Percentiles rank a stretch among this genome's conserved stretches.
Conservation (phyloP, 2,888 invertebrate genomes). For the Timema cristinae region DNA sequence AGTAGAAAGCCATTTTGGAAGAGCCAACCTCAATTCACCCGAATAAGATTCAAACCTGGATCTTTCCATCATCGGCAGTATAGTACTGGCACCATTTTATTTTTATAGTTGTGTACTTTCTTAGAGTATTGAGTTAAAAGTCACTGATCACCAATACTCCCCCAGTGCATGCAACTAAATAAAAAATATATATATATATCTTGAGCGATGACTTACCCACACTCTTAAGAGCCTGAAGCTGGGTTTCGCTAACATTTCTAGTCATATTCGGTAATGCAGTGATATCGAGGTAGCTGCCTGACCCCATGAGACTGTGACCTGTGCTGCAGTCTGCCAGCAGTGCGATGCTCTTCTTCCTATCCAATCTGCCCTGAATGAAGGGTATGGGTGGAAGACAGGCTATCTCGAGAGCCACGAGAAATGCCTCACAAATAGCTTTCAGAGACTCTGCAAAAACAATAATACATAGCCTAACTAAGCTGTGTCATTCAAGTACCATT, state of each 20-base stretch:
- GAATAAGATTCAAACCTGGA: too few species aligned
- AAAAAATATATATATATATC: constrained; percentile 8
- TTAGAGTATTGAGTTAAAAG: too few species aligned
- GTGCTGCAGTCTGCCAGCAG: constrained; percentile 43
- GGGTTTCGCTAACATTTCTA: constrained; percentile 85
- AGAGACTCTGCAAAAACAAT: constrained; percentile 69
- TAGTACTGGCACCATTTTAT: too few species aligned
- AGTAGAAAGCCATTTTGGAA: too few species aligned
- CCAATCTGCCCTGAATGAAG: constrained; percentile 65
- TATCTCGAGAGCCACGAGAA: constrained; percentile 75
- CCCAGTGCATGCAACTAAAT: background rate
- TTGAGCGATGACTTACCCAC: constrained; percentile 54
- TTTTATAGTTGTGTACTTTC: too few species aligned
- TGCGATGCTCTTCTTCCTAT: constrained; percentile 60
- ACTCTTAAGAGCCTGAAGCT: constrained; percentile 70
- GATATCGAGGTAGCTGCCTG: constrained; percentile 30
- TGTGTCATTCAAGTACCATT: too few species aligned
- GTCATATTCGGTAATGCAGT: constrained; percentile 46
- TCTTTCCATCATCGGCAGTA: too few species aligned
- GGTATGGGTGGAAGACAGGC: constrained; percentile 61
- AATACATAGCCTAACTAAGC: too few species aligned
- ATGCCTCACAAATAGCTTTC: constrained; percentile 82
- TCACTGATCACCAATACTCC: constrained; percentile 16
- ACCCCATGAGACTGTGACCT: constrained; percentile 41
- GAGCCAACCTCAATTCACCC: too few species aligned